Evolutionary conservation across 2,797 vertebrate species (phyloP).

Genomic region (Tragopan temminckii): DNA sequence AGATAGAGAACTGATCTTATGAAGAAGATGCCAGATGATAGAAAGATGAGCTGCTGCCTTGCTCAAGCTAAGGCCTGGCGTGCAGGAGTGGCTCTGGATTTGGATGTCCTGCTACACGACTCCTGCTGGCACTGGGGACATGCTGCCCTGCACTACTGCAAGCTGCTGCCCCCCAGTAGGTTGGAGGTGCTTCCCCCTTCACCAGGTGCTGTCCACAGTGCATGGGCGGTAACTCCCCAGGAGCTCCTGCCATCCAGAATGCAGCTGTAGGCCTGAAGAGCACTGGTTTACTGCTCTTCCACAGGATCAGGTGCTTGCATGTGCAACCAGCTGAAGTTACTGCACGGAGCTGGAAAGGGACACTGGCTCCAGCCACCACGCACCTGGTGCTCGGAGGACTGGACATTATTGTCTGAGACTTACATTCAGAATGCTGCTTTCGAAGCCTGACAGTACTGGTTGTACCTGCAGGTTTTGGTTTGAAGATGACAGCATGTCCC

Average conservation of each 20-base stretch:
- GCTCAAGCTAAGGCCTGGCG: accelerated
- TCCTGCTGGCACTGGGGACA: background rate
- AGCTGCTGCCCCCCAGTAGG: background rate
- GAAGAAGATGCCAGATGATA: background rate
- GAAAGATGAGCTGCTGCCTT: background rate
- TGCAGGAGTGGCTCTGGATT: background rate
- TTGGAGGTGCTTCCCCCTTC: background rate
- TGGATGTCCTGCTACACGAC: background rate
- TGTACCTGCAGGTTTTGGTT: background rate
- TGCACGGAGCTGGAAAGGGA: background rate
- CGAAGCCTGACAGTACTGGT: background rate
- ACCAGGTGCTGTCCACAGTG: accelerated
- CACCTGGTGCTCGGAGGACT: background rate
- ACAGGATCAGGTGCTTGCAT: accelerated
- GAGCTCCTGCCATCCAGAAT: accelerated
- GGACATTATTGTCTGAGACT: background rate
- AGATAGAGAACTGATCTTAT: background rate
- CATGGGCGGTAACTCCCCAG: accelerated
- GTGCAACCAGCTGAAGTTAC: background rate
- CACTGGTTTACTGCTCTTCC: background rate
- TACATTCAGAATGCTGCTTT: background rate
- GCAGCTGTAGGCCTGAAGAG: background rate
- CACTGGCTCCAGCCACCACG: background rate
- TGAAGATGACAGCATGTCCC: background rate
- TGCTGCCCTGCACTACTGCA: background rate